Evolutionary conservation across 2,113 vertebrate species (phyloP), one percentile per base, ranked within the genome.

Genomic region (Orycteropus afer): DNA sequence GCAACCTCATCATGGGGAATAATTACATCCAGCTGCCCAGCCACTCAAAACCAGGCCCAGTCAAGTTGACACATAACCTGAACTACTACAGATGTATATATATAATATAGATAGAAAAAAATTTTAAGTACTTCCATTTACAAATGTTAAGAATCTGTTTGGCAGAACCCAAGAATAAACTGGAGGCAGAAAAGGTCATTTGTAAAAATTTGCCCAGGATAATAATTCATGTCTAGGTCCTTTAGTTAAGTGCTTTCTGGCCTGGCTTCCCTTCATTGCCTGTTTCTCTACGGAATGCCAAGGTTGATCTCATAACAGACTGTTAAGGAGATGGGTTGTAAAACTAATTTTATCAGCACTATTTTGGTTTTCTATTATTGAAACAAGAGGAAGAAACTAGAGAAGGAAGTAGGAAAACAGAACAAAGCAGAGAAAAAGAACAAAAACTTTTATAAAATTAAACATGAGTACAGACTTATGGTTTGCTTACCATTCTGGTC

Each of bases 221-320:
- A 47, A 77, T 78, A 63, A 47, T 42, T n/a, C n/a, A 51, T 82
- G 51, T n/a, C 42, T 10, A 20, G 25, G 59, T 17, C 82, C 57
- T 42, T 20, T 59, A 27, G 73, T 86, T 57, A 79, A 57, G 49
- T n/a, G 7, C 42, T 73, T 79, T 84, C 25, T 34, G n/a, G 14
- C 73, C 59, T 92, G 65, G 34, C 73, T 91, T 95, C 49, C 45
- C 51, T 67, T 85, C 45, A 37, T 22, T 25, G 57, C 51, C 77
- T 91, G 13, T 63, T 88, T 87, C 59, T 85, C 63, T 80, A 55
- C 25, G 87, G 29, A 86, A 85, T 63, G 45, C 29, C 77, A 95
- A 73, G 22, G 29, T 7, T 69, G 18, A 82, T 51, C 27, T 78
- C 59, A 11, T 34, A 82, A 85, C 6, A 73, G 29, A 65, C 57